Percentiles rank a stretch among this genome's conserved stretches.
These are phyloP conservation scores for Hemitrygon akajei DNA, from an alignment of 2,797 vertebrate species.

Conservation along the genomic window DNA sequence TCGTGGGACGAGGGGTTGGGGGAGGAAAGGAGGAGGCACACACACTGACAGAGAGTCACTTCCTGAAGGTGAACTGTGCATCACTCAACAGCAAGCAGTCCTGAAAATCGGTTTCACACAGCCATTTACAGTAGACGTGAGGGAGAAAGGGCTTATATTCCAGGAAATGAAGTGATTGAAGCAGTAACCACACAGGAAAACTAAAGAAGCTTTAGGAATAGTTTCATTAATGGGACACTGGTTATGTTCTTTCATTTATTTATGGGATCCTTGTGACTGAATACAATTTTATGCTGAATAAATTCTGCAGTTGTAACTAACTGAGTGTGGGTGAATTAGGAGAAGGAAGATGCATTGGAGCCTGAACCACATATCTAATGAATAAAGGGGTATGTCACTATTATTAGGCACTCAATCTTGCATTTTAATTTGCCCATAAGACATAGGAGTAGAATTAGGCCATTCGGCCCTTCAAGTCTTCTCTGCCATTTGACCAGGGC, in stretches of 20 bases:
- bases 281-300: slow-evolving; percentile 19
- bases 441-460: no score
- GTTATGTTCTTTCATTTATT: slow-evolving; percentile 3
- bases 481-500: background rate
- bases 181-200: background rate
- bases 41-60: background rate
- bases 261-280: background rate
- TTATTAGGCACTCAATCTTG: background rate
- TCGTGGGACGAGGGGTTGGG: no score
- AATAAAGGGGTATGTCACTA: background rate
- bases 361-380: background rate
- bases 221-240: background rate
- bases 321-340: background rate
- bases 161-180: background rate
- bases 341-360: background rate
- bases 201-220: background rate
- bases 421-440: background rate
- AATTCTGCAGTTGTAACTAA: background rate
- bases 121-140: background rate
- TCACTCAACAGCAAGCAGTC: background rate
- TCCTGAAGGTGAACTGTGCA: background rate
- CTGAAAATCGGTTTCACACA: background rate
- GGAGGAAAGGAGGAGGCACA: background rate
- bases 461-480: no score
- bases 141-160: background rate